These are phyloP conservation scores for Rhyacophila evoluta DNA, from an alignment of 2,888 invertebrate genomes.

Conservation along the genomic window DNA sequence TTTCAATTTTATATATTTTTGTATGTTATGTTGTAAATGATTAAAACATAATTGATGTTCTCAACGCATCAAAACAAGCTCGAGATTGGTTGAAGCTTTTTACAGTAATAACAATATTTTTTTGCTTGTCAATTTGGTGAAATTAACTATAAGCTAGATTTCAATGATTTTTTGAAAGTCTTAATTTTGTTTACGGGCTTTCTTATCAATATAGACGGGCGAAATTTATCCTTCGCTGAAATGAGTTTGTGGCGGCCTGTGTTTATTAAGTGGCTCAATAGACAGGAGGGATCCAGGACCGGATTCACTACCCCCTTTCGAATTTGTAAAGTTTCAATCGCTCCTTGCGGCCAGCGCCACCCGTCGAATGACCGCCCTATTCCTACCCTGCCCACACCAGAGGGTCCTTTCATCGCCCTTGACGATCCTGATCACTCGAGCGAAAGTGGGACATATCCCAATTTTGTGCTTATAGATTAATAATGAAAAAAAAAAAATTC, in stretches of 20 bases:
- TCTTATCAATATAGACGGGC: not conserved
- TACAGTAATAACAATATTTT: too few relatives aligned
- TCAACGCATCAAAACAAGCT: too few relatives aligned
- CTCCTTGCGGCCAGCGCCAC: constrained; percentile 4
- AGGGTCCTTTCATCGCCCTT: not conserved
- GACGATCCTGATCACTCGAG: not conserved
- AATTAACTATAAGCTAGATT: too few relatives aligned
- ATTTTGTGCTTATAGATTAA: not conserved
- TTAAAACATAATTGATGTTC: too few relatives aligned
- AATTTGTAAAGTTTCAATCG: constrained; percentile 24
- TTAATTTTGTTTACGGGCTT: too few relatives aligned
- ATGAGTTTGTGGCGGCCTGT: not conserved
- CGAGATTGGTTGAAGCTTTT: too few relatives aligned
- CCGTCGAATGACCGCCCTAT: not conserved
- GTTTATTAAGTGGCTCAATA: constrained; percentile 19
- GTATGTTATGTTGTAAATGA: too few relatives aligned
- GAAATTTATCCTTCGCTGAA: not conserved
- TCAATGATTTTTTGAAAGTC: too few relatives aligned
- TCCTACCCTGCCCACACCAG: not conserved
- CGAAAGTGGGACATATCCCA: not conserved
- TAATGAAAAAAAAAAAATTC: not conserved
- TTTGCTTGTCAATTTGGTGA: too few relatives aligned
- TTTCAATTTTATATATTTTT: too few relatives aligned
- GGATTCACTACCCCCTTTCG: not conserved
- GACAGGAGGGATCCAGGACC: not conserved